Evolutionary conservation across 2,113 vertebrate genomes (phyloP).

Genomic region (Oryzias javanicus): DNA sequence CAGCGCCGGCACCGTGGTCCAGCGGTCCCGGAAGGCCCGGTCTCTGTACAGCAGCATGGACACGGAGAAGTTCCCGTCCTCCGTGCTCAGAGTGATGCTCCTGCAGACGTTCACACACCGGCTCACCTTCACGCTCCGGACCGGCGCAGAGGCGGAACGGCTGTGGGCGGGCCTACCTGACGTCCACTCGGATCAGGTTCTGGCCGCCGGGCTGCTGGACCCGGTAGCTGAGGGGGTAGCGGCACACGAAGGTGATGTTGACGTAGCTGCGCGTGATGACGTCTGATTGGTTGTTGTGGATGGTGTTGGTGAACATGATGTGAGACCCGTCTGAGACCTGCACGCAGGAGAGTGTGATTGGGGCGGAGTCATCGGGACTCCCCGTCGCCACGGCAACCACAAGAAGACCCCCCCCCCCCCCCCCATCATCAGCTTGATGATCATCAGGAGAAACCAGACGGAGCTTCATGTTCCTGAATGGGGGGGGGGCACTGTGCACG

Average conservation of each 20-base stretch:
- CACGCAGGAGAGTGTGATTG: neutral
- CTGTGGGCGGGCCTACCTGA: slow-evolving; percentile 47
- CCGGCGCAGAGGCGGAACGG: too few relatives aligned
- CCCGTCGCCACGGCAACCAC: too few relatives aligned
- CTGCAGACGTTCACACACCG: slow-evolving; percentile 37
- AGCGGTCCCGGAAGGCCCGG: slow-evolving; percentile 71
- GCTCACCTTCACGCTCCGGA: too few relatives aligned
- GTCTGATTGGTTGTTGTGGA: slow-evolving; percentile 75
- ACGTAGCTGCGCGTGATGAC: slow-evolving; percentile 77
- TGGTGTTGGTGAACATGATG: slow-evolving; percentile 79
- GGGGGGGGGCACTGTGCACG: too few relatives aligned
- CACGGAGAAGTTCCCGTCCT: slow-evolving; percentile 80
- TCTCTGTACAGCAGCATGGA: slow-evolving; percentile 80
- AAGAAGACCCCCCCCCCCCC: too few relatives aligned
- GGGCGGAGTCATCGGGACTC: too few relatives aligned
- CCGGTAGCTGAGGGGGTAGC: slow-evolving; percentile 78
- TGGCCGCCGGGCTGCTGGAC: slow-evolving; percentile 73
- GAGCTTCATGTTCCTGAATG: too few relatives aligned
- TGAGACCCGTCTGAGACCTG: slow-evolving; percentile 73
- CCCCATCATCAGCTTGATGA: too few relatives aligned
- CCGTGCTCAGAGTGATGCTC: slow-evolving; percentile 76
- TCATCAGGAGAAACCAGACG: too few relatives aligned
- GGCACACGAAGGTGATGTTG: slow-evolving; percentile 79
- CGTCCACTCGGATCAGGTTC: slow-evolving; percentile 76
- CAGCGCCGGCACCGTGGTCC: slow-evolving; percentile 74